Percentiles rank a stretch among this genome's conserved stretches.
Evolutionary conservation across 2,888 invertebrate genomes (phyloP).

Genomic region (Agonum fuliginosum): DNA sequence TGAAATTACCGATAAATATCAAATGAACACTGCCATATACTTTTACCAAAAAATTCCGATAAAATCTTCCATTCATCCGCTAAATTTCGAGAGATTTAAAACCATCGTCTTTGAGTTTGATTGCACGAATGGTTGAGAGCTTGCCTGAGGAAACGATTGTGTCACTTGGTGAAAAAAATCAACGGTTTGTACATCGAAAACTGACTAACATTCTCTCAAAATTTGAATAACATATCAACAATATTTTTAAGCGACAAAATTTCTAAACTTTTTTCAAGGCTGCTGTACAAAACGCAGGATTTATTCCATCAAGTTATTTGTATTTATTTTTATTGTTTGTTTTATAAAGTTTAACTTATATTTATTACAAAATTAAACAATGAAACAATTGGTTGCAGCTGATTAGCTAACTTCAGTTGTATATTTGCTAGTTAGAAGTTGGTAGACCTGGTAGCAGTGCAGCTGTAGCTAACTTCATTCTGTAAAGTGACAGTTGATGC

Average conservation of each 20-base stretch:
- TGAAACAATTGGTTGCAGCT: background rate
- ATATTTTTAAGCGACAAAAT: constrained; percentile 41
- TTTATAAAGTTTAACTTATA: constrained; percentile 26
- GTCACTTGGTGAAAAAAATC: background rate
- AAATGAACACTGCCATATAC: constrained; percentile 47
- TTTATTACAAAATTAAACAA: background rate
- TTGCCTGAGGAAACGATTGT: constrained; percentile 45
- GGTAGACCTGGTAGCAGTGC: too few relatives aligned
- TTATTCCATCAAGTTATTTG: constrained; percentile 22
- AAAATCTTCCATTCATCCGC: constrained; percentile 46
- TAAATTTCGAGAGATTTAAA: constrained; percentile 12
- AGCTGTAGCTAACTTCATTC: background rate
- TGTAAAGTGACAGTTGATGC: too few relatives aligned
- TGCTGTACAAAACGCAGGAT: constrained; percentile 1
- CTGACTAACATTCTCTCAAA: constrained; percentile 38
- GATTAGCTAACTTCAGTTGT: background rate
- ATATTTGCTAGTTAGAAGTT: background rate
- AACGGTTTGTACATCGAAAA: constrained; percentile 29
- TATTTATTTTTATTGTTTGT: constrained; percentile 38
- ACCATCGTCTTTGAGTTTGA: constrained; percentile 31
- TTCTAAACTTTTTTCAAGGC: constrained; percentile 4
- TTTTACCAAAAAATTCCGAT: constrained; percentile 25
- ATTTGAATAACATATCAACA: constrained; percentile 45
- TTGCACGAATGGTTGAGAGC: constrained; percentile 28
- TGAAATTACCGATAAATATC: constrained; percentile 36